Percentiles rank a stretch among this genome's conserved stretches.
These are phyloP conservation scores for Eurosta solidaginis DNA, from an alignment of 1,140 invertebrate species.

Conservation along the genomic window DNA sequence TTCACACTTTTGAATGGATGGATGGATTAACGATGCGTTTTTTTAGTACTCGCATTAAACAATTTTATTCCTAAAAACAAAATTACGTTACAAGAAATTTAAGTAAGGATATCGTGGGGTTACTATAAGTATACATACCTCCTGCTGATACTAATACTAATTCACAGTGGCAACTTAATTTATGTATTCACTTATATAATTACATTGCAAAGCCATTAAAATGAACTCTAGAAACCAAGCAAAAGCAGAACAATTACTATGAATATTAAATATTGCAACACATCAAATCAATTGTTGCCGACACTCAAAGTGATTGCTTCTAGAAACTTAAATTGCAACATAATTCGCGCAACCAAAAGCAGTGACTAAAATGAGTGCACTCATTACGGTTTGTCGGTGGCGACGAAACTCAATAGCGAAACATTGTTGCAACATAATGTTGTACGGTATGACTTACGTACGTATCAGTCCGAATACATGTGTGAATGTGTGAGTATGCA, in stretches of 20 bases:
- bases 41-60: no score
- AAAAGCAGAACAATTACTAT: background rate
- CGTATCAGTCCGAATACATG: background rate
- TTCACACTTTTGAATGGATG: no score
- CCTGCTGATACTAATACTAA: background rate
- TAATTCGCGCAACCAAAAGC: background rate
- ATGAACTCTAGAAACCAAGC: background rate
- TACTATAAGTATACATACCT: background rate
- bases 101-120: no score
- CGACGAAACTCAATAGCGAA: background rate
- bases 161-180: no score
- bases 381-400: background rate
- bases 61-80: no score
- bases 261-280: conserved; percentile 23
- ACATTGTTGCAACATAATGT: background rate
- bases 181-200: background rate
- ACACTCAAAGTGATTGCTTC: conserved; percentile 11
- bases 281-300: conserved; percentile 6
- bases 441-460: background rate
- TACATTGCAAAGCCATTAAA: background rate
- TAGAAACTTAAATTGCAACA: background rate
- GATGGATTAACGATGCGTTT: no score
- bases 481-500: background rate
- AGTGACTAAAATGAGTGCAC: background rate
- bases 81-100: no score